Percentiles rank a stretch among this genome's conserved stretches.
Conservation (phyloP, 2,797 vertebrate species). For the Characodon lateralis region DNA sequence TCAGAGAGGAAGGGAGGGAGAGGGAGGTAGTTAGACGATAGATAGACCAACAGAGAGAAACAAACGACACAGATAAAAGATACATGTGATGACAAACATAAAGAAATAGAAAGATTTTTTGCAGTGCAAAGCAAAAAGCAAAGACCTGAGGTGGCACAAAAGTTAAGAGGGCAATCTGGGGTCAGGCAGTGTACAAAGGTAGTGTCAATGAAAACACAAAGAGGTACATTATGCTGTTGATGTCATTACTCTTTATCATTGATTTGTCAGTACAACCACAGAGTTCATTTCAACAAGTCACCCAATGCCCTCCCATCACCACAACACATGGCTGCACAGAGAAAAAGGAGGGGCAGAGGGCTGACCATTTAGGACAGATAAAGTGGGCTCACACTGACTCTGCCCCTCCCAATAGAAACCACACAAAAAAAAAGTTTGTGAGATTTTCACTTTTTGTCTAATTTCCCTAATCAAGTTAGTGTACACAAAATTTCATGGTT, state of each 20-base stretch:
- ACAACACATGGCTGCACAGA: slow-evolving; percentile 41
- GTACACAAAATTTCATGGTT: background rate
- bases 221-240: slow-evolving; percentile 70
- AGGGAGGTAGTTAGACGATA: slow-evolving; percentile 55
- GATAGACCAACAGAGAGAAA: slow-evolving; percentile 68
- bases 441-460: background rate
- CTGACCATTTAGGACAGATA: slow-evolving; percentile 10
- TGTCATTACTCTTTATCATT: slow-evolving; percentile 78
- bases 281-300: slow-evolving; percentile 71
- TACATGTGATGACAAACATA: slow-evolving; percentile 61
- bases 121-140: slow-evolving; percentile 53
- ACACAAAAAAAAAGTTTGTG: background rate
- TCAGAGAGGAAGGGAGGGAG: slow-evolving; percentile 36
- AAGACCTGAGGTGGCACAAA: slow-evolving; percentile 50
- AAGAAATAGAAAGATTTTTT: slow-evolving; percentile 57
- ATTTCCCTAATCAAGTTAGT: background rate
- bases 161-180: slow-evolving; percentile 15
- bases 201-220: slow-evolving; percentile 58
- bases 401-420: background rate
- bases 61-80: slow-evolving; percentile 68
- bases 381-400: slow-evolving; percentile 12
- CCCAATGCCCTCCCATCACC: slow-evolving; percentile 55
- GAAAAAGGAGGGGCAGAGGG: slow-evolving; percentile 11
- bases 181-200: slow-evolving; percentile 4
- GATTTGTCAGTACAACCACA: slow-evolving; percentile 74